A percentile compares a stretch with the other conserved stretches of the same genome.
Evolutionary conservation across 2,888 invertebrate species (phyloP).

Genomic region (Drosophila flavopinicola): DNA sequence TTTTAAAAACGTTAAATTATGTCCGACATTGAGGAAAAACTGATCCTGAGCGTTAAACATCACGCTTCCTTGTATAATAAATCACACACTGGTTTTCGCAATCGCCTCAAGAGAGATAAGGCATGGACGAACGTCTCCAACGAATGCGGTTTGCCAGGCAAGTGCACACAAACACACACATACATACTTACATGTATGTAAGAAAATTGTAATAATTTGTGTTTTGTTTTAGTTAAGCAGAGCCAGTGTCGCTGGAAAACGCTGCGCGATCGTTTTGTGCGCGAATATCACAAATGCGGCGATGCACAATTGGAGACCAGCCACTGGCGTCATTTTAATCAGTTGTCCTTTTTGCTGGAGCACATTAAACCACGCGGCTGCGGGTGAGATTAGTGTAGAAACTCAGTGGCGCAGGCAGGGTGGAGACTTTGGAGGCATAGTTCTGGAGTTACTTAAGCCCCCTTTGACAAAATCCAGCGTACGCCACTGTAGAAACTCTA

Average conservation of each 20-base stretch:
- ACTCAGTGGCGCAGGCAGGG: no score
- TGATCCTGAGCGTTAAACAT: slow-evolving; percentile 31
- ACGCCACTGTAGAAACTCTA: no score
- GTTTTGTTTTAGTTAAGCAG: slow-evolving; percentile 20
- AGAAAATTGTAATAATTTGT: background rate
- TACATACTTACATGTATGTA: background rate
- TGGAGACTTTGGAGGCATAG: no score
- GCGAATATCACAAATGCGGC: slow-evolving; percentile 27
- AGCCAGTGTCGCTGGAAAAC: slow-evolving; percentile 42
- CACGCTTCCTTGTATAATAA: slow-evolving; percentile 44
- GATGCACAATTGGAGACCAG: background rate
- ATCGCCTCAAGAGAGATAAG: slow-evolving; percentile 1
- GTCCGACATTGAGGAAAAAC: slow-evolving; percentile 6
- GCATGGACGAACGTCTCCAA: slow-evolving; percentile 40
- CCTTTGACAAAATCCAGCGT: no score
- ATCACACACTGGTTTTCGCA: slow-evolving; percentile 20
- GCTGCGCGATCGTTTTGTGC: slow-evolving; percentile 48
- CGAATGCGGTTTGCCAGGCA: slow-evolving; percentile 37
- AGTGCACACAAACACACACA: slow-evolving; percentile 12
- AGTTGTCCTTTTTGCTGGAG: slow-evolving; percentile 27
- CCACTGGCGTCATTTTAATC: slow-evolving; percentile 12
- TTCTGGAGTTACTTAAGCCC: no score
- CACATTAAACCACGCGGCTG: slow-evolving; percentile 25
- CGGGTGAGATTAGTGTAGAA: slow-evolving; percentile 4
- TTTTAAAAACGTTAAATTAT: slow-evolving; percentile 17